Evolutionary conservation across 1,140 invertebrate species (phyloP), one percentile per base, ranked within the genome.

Genomic region (Drosophila varians): DNA sequence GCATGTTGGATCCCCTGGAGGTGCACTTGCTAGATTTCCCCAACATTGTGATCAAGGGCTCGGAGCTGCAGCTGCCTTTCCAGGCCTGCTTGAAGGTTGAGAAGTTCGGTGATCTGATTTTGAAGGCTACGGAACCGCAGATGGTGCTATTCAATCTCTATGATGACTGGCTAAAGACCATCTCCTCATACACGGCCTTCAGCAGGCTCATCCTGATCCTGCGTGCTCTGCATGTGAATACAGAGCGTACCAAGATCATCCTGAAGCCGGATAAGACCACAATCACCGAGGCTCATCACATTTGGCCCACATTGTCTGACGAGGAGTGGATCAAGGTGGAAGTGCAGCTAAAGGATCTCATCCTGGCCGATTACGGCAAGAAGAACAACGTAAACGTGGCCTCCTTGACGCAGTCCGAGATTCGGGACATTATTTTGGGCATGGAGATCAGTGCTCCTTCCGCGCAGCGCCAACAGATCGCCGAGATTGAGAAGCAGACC

Each of bases 261-360:
- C 92, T 99, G 16, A 99, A 99, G 90, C 99, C 99, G 0, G 99
- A 99, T 90, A 99, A 99, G 91, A 99, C 98, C 0, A 99, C 98
- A 0, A 96, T 99, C 18, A 99, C 99, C 0, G 99, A 99, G 92
- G 96, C 97, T 0, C 99, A 99, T 94, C 99, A 99, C 91, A 99
- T 99, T 91, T 99, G 99, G 99, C 99, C 99, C 0, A 97, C 98
- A 0, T 92, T 99, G 0, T 95, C 95, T 2, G 98, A 99, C 84
- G 98, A 99, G 79, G 98, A 99, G 92, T 99, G 99, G 99, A 99
- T 99, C 75, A 99, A 99, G 91, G 98, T 99, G 12, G 99, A 99
- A 93, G 97, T 99, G 11, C 97, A 99, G 82, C 92, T 99, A 1
- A 99, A 99, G 91, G 99, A 99, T 92, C 94, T 99, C 4, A 99